Base-by-base conservation (phyloP, 2,888 invertebrate genomes). In the Leptodirus hochenwartii region DNA sequence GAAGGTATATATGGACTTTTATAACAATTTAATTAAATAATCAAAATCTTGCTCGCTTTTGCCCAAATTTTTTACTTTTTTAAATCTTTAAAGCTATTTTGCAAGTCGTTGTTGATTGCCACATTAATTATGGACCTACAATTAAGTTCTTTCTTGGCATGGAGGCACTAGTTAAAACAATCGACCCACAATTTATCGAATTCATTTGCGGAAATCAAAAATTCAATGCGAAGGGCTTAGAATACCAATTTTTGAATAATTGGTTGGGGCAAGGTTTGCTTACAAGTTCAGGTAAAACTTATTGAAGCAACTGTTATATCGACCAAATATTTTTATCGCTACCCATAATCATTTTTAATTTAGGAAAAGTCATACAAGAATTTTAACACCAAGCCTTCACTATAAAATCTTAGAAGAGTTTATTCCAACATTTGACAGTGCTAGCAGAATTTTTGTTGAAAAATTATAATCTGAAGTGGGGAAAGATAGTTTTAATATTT, bases 341-440 rank as follows among this genome's bases (percentile, higher is more conserved):
- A 17, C 17, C n/a, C 11, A 10, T 24, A 11, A 5, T 25, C 6
- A 6, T 22, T 17, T 17, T 11, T 6, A 3, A 4, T 11, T 22
- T 12, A 22, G 29, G 29, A 4, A 17, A 17, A 5, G 11, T 12
- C 4, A 10, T 3, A 29, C 24, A 30, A 30, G 3, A 20, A n/a
- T 28, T 10, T 20, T 28, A 3, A 28, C 17, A 11, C 28, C 28
- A 4, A n/a, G 20, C 4, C 74, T 74, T 48, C 73, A 74, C 51
- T 74, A 73, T 47, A 65, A 67, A 47, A 73, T 74, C 41, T 57
- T 74, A 43, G 65, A 71, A 41, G 69, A 72, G 44, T 74, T 72
- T 41, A 51, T 71, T 29, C 63, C 64, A 34, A 63, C 72, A 1
- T 71, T 73, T 46, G 64, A 64, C 41, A 67, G 69, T 39, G 69